Base-by-base conservation (phyloP, 2,797 vertebrate species). In the Eremophila alpestris region DNA sequence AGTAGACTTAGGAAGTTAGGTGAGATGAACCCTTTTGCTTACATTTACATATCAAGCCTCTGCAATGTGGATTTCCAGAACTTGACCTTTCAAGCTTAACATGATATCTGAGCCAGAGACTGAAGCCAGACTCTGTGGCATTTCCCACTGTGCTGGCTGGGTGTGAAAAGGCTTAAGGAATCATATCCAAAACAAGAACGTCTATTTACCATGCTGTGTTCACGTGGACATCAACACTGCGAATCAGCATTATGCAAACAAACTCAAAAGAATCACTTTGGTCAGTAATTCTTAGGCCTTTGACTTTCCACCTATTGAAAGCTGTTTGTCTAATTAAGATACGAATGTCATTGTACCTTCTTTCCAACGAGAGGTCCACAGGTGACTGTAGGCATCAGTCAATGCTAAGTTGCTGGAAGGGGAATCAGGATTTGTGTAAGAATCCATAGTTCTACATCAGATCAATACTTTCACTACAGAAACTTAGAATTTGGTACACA, bases 81-180 rank as follows among this genome's bases (percentile, higher is more conserved):
- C 51, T 11, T 84, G 74, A 84, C 74, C 63, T 95, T 94, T 95
- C 93, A 91, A 90, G 83, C 74, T 79, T 88, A 86, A 84, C 93
- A 82, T 87, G 91, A 52, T 91, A 93, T n/a, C 79, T 62, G 67
- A 94, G 54, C 11, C 32, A 43, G 54, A 65, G 89, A 40, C 62
- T 94, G 58, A 85, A 74, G 68, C 65, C 90, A 96, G 75, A 83
- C 89, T 92, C 68, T 10, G 45, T 93, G 92, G 75, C 68, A 90
- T 83, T 95, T 94, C 80, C 85, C 83, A 59, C 69, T 69, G 46
- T 62, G 65, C 65, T 84, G 48, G 70, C 67, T 87, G 70, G 55
- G 38, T 87, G 55, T 87, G 88, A 84, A 94, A 95, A 86, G 36
- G 52, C 3, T 3, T 49, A 59, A 82, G 85, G 38, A 93, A 36